Conservation (phyloP, 1,140 invertebrate genomes). For the Trachymyrmex septentrionalis region DNA sequence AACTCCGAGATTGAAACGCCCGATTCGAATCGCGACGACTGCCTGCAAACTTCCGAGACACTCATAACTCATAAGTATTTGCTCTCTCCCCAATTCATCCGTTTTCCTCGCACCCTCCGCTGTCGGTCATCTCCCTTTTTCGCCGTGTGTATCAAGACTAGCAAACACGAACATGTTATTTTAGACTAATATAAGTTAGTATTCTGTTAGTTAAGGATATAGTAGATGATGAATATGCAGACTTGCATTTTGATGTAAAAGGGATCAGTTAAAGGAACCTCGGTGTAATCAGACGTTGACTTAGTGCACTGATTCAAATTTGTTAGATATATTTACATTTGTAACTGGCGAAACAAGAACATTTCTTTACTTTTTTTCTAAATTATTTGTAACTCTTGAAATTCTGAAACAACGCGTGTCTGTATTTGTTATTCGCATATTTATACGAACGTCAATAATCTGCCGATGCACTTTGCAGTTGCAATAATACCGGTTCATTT, state of each 20-base stretch:
- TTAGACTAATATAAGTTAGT: not conserved
- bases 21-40: slow-evolving; percentile 46
- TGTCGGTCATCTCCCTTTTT: not conserved
- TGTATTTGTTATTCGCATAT: not conserved
- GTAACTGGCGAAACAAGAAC: not conserved
- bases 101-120: not conserved
- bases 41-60: slow-evolving; percentile 63
- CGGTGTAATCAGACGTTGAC: not conserved
- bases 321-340: slow-evolving; percentile 10
- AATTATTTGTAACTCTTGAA: not conserved
- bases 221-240: slow-evolving; percentile 5
- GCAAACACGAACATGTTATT: not conserved
- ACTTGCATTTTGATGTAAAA: slow-evolving; percentile 3
- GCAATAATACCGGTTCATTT: not conserved
- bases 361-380: not conserved
- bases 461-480: not conserved
- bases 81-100: slow-evolving; percentile 25
- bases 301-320: not conserved
- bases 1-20: slow-evolving; percentile 58
- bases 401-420: not conserved
- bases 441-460: not conserved
- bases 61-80: slow-evolving; percentile 66
- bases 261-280: not conserved
- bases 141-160: not conserved
- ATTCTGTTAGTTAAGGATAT: not conserved